Conservation (phyloP, 2,113 vertebrate species). For the Verasper variegatus region DNA sequence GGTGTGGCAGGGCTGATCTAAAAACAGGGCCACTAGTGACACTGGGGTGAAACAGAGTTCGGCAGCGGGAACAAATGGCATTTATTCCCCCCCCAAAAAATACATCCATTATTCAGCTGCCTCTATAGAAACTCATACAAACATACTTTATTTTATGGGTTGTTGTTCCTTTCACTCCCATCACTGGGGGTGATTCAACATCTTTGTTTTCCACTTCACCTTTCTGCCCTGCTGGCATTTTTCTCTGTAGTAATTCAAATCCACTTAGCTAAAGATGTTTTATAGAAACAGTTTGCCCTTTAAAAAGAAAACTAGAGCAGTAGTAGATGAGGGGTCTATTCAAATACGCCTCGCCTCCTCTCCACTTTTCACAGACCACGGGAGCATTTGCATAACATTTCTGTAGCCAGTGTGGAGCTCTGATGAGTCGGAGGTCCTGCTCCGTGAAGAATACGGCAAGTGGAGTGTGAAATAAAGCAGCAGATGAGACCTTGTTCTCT, state of each 20-base stretch:
- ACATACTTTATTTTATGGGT: constrained; percentile 14
- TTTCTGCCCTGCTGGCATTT: constrained; percentile 34
- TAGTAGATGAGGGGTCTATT: constrained; percentile 24
- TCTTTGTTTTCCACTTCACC: constrained; percentile 51
- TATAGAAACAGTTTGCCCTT: constrained; percentile 58
- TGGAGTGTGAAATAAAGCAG: constrained; percentile 78
- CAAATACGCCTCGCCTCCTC: constrained; percentile 9
- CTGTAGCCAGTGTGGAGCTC: constrained; percentile 28
- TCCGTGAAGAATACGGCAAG: constrained; percentile 66
- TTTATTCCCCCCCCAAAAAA: neutral
- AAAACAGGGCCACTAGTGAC: constrained; percentile 21
- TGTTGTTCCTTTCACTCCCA: constrained; percentile 4
- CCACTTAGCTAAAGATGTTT: constrained; percentile 38
- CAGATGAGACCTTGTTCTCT: constrained; percentile 66
- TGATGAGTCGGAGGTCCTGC: constrained; percentile 61
- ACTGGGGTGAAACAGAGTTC: constrained; percentile 37
- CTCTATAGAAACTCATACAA: neutral
- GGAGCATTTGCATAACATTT: constrained; percentile 73
- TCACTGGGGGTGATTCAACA: constrained; percentile 8
- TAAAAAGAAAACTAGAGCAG: constrained; percentile 37
- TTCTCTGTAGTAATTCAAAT: constrained; percentile 8
- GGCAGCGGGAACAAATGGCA: constrained; percentile 4
- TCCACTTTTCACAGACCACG: constrained; percentile 27
- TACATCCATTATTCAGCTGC: constrained; percentile 41
- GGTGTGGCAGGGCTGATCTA: constrained; percentile 18